Evolutionary conservation across 2,888 invertebrate species (phyloP), one percentile per base, ranked within the genome.

Genomic region (Macropis europaea): DNA sequence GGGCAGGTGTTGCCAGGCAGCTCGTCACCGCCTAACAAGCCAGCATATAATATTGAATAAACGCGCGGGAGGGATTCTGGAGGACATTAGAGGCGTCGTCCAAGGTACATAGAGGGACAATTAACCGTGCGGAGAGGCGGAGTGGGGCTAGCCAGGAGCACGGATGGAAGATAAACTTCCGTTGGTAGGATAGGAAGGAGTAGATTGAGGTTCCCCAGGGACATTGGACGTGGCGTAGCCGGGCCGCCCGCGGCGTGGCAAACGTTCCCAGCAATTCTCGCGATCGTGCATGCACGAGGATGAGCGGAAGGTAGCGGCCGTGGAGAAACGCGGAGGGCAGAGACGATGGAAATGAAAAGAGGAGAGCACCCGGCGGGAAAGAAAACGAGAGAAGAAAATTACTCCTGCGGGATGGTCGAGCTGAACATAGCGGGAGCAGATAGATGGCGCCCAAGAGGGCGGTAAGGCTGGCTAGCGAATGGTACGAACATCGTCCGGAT

Each of bases 391-490:
- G 67, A 67, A 76, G 76, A 68, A 78, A 78, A 78, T 81, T 72
- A 81, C 73, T 81, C 81, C 81, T 68, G 59, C 17, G 81, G 81
- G 80, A 69, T 67, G 68, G 63, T 43, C 67, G 66, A 59, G n/a
- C 38, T 36, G 73, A 59, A 50, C 60, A n/a, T n/a, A 63, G 70
- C 61, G 54, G 52, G 78, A 56, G 72, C 42, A 81, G 85, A 87
- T 81, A 79, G 81, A 87, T 86, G 76, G 77, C 82, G 76, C 87
- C 85, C 86, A 77, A 52, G 87, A 81, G 87, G 74, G 83, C 80
- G 84, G 82, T 82, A 83, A 76, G 77, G 69, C 80, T 74, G 76
- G 77, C 77, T 76, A 76, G 70, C 78, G 80, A 85, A 81, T 80
- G 78, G 74, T 63, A 77, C 53, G 77, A 77, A 79, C 77, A 73